Base-by-base conservation (phyloP, 2,888 invertebrate genomes). In the Erebia palarica region DNA sequence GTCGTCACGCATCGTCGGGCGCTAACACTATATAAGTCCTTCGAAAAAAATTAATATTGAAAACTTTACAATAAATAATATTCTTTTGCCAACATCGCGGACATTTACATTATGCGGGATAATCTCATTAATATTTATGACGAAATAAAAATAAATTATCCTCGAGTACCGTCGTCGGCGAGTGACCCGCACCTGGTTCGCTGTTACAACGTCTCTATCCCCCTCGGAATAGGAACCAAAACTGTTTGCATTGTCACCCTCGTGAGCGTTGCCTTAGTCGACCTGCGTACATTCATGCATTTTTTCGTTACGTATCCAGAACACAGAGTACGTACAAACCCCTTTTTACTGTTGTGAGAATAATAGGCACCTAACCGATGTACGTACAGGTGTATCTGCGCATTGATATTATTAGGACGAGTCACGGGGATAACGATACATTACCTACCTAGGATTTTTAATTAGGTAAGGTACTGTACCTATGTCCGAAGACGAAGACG, bases 101-200 rank as follows among this genome's bases (percentile, higher is more conserved):
- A 76, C 80, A 82, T 82, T 82, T 80, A 81, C 81, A 82, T 84
- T 83, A 83, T 82, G 83, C 83, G 82, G 82, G 82, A 81, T 81
- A 80, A 82, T 81, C 82, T 82, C 81, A 84, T 85, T 83, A 84
- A 85, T 85, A 85, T 85, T 84, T 83, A 85, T 84, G 79, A 79
- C 77, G 82, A 78, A 81, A 84, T 84, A 83, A 85, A 82, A 82
- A 83, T 83, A 83, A 83, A 82, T 82, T 82, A 82, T 81, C 79
- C 79, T 77, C 76, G 78, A 75, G 79, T 80, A 80, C 77, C 77
- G 73, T 73, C 76, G 75, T 77, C 77, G 75, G 73, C 77, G 75
- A 75, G 75, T 71, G 73, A 75, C 70, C 73, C 73, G 73, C 78
- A 77, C 76, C 79, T 78, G 79, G 72, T 76, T 73, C 74, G 72